Evolutionary conservation across 2,113 vertebrate species (phyloP).

Genomic region (Sphyrna mokarran): DNA sequence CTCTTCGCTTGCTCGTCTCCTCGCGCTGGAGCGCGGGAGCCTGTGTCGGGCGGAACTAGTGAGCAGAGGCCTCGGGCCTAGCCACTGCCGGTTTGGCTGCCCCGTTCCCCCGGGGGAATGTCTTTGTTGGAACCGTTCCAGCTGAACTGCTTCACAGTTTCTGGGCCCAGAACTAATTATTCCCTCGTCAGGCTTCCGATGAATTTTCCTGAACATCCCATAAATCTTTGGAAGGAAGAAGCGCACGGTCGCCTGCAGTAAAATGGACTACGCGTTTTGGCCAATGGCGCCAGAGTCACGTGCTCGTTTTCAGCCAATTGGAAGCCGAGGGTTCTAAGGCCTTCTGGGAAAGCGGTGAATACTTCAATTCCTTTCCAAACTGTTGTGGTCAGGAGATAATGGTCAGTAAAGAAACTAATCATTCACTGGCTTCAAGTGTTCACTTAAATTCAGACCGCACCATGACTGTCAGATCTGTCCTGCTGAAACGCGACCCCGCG

Average conservation of each 20-base stretch:
- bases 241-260: background rate
- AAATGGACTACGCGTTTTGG: background rate
- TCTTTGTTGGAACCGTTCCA: background rate
- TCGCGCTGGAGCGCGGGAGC: too few species aligned
- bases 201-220: background rate
- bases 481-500: slow-evolving; percentile 61
- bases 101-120: background rate
- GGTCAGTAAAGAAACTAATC: slow-evolving; percentile 66
- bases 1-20: background rate
- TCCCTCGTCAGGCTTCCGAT: background rate
- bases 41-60: background rate
- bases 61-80: background rate
- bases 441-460: slow-evolving; percentile 59
- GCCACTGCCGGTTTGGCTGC: background rate
- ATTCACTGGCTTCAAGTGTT: slow-evolving; percentile 56
- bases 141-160: background rate
- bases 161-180: background rate
- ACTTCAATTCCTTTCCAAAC: slow-evolving; percentile 3
- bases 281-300: background rate
- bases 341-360: background rate
- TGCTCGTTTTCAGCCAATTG: background rate
- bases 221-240: background rate
- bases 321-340: background rate
- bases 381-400: slow-evolving; percentile 47
- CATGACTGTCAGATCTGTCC: slow-evolving; percentile 70